A percentile compares a stretch with the other conserved stretches of the same genome.
Conservation (phyloP, 2,113 vertebrate species). For the Ceyx cyanopectus region DNA sequence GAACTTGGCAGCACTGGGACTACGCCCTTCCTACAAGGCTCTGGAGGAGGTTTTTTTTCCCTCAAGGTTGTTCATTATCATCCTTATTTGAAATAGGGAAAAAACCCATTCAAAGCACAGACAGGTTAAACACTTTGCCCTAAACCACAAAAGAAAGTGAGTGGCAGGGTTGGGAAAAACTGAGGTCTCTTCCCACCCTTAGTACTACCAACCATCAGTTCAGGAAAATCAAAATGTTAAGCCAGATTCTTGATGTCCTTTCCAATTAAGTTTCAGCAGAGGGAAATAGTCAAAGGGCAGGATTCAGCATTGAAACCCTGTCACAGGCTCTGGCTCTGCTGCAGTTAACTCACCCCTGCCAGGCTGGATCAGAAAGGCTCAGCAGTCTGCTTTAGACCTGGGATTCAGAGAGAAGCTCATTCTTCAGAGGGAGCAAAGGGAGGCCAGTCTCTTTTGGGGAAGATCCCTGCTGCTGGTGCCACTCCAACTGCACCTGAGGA, state of each 20-base stretch:
- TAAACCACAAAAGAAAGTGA: neutral
- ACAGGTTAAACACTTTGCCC: neutral
- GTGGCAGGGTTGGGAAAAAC: neutral
- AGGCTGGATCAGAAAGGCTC: neutral
- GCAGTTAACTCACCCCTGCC: neutral
- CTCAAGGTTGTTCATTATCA: neutral
- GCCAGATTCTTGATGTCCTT: neutral
- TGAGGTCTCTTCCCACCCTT: neutral
- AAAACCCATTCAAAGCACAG: neutral
- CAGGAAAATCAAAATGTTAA: neutral
- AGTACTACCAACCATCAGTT: neutral
- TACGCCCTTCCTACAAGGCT: neutral
- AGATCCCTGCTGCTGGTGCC: neutral
- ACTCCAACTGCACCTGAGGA: rapidly evolving
- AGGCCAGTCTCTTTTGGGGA: neutral
- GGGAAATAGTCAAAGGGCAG: rapidly evolving
- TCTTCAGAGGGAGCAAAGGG: neutral
- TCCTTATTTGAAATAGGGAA: neutral
- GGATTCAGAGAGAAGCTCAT: neutral
- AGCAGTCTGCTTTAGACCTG: neutral
- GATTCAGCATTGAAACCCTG: neutral
- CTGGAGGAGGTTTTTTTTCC: neutral
- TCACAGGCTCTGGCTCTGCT: neutral
- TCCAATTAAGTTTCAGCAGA: neutral
- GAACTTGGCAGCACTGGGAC: neutral